Evolutionary conservation across 1,140 invertebrate species (phyloP).

Genomic region (Trichonephila clavipes): DNA sequence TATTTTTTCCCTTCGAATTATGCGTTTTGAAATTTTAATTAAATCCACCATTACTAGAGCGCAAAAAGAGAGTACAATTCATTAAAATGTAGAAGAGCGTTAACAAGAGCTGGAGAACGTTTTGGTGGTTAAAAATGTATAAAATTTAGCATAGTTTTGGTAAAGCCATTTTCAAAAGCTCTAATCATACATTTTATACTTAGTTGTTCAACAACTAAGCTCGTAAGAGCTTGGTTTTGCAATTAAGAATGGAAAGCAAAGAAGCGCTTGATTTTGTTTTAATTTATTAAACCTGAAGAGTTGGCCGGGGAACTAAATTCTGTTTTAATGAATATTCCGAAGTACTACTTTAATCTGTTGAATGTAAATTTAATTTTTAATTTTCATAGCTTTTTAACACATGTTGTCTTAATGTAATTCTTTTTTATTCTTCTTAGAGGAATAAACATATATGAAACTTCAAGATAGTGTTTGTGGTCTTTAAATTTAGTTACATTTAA

Average conservation of each 20-base stretch:
- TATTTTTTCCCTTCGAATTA: neutral
- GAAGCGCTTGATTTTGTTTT: neutral
- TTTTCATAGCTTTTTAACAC: no score
- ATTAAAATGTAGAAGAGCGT: neutral
- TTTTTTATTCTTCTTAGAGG: no score
- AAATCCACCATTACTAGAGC: neutral
- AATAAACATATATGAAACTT: no score
- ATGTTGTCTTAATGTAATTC: no score
- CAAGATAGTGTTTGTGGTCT: no score
- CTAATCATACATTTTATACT: neutral
- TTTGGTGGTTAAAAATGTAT: conserved; percentile 7
- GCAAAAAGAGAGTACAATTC: neutral
- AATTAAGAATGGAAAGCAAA: conserved; percentile 1
- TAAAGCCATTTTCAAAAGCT: neutral
- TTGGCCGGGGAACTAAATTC: neutral
- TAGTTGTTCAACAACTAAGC: neutral
- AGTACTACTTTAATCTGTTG: no score
- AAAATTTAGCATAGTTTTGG: neutral
- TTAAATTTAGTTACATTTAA: no score
- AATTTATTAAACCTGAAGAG: neutral
- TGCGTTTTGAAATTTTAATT: conserved; percentile 7
- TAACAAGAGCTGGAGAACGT: neutral
- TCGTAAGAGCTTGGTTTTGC: neutral
- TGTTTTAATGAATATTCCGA: no score
- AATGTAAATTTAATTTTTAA: no score